These are phyloP conservation scores for roundworm (Caenorhabditis elegans) DNA, from an alignment of 1,140 invertebrate genomes.

Conservation along the genomic window WBcel235 BX284602.5:8174001-8174500, in stretches of 20 bases:
- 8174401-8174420: slow-evolving; percentile 30
- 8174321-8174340: slow-evolving; percentile 34
- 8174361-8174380: slow-evolving; percentile 50
- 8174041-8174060: slow-evolving; percentile 44
- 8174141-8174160: slow-evolving; percentile 51
- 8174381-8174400: slow-evolving; percentile 38
- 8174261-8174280: slow-evolving; percentile 30
- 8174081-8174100: slow-evolving; percentile 12
- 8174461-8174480: slow-evolving; percentile 95
- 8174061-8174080: slow-evolving; percentile 48
- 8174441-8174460: slow-evolving; percentile 93
- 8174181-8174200: slow-evolving; percentile 36
- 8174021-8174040: slow-evolving; percentile 46
- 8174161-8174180: slow-evolving; percentile 48
- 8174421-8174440: slow-evolving; percentile 88
- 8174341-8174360: slow-evolving; percentile 41
- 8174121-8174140: slow-evolving; percentile 11
- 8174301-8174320: slow-evolving; percentile 51
- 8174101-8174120: background rate
- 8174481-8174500: slow-evolving; percentile 75
- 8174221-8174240: slow-evolving; percentile 30
- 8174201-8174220: background rate
- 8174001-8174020: slow-evolving; percentile 34
- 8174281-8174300: slow-evolving; percentile 49
- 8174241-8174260: slow-evolving; percentile 41